phyloP scores from a whole-genome alignment of 2,888 invertebrate genomes.

The Allacma fusca region DNA sequence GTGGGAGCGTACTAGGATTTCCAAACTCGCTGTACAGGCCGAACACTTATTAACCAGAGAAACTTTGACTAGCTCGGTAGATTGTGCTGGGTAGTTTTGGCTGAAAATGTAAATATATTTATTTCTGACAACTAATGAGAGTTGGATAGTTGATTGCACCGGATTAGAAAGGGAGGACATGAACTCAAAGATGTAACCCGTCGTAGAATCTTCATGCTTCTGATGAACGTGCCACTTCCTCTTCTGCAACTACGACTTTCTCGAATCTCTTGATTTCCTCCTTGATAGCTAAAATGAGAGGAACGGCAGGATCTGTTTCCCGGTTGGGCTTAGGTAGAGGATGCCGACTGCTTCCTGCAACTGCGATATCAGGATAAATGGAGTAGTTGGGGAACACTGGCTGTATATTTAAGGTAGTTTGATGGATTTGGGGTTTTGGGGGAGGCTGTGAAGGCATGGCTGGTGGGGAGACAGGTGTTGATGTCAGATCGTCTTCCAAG shows the following conservation, averaged over 20 bases:
- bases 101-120: no score
- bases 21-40: no score
- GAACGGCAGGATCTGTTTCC: slow-evolving; percentile 78
- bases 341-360: slow-evolving; percentile 22
- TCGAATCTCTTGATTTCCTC: slow-evolving; percentile 69
- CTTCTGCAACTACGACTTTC: slow-evolving; percentile 44
- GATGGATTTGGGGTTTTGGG: not conserved
- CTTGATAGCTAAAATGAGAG: slow-evolving; percentile 84
- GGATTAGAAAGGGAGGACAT: no score
- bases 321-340: slow-evolving; percentile 57
- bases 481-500: slow-evolving; percentile 44
- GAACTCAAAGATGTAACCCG: no score
- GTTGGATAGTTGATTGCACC: no score
- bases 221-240: not conserved
- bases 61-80: no score
- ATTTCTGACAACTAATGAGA: no score
- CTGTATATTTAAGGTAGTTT: slow-evolving; percentile 28
- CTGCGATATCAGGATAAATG: slow-evolving; percentile 56
- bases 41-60: no score
- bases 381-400: slow-evolving; percentile 60
- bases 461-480: slow-evolving; percentile 30
- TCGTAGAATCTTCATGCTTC: not conserved
- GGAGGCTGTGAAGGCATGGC: not conserved
- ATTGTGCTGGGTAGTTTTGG: no score
- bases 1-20: no score